A percentile compares a stretch with the other conserved stretches of the same genome.
phyloP scores from a whole-genome alignment of 2,888 invertebrate genomes.

The Drosophila prolongata region DNA sequence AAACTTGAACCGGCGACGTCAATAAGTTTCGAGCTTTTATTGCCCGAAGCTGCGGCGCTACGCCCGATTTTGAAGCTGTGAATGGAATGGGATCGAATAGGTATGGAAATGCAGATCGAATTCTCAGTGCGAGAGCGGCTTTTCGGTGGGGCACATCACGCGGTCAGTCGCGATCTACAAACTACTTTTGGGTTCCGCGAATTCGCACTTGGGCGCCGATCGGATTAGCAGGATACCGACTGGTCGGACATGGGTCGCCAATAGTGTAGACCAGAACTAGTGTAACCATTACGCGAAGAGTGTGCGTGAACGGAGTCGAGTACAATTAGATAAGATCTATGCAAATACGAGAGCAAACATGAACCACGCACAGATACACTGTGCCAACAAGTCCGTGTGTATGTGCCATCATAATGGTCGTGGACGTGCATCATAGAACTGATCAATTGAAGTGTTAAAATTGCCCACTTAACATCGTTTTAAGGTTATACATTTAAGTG shows the following conservation, averaged over 20 bases:
- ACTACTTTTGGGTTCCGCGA: neutral
- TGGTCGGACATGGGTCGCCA: too few relatives aligned
- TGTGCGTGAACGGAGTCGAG: too few relatives aligned
- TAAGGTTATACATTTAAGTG: constrained; percentile 71
- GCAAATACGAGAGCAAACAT: constrained; percentile 69
- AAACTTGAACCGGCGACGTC: constrained; percentile 41
- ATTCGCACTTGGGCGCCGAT: too few relatives aligned
- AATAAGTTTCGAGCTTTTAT: constrained; percentile 53
- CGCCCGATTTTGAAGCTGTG: constrained; percentile 23
- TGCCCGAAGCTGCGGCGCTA: constrained; percentile 36
- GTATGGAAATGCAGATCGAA: constrained; percentile 54
- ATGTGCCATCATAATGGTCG: constrained; percentile 15
- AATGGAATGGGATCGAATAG: constrained; percentile 12
- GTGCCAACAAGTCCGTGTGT: constrained; percentile 15
- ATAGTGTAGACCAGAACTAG: neutral
- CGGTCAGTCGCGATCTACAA: constrained; percentile 4
- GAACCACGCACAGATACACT: constrained; percentile 55
- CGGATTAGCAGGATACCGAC: too few relatives aligned
- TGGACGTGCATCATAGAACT: constrained; percentile 55
- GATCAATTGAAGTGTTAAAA: constrained; percentile 79
- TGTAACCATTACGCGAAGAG: neutral
- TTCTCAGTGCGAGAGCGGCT: constrained; percentile 67
- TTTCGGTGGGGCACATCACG: constrained; percentile 64
- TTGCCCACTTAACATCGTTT: constrained; percentile 76
- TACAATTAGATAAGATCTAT: constrained; percentile 34